These are phyloP conservation scores for Arnoldichthys spilopterus DNA, from an alignment of 2,797 vertebrate genomes.

Conservation along the genomic window DNA sequence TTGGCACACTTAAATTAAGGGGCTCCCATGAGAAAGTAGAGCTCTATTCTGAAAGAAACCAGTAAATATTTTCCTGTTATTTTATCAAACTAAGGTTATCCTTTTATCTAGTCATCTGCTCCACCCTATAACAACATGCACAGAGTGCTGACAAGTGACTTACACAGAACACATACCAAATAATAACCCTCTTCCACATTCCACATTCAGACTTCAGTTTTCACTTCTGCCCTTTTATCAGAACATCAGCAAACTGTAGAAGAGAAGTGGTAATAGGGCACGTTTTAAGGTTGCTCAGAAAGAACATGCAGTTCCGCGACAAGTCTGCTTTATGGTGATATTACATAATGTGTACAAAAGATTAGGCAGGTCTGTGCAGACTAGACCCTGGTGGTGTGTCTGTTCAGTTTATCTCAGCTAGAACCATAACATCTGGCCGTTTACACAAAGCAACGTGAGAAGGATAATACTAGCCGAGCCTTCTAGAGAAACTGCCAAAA, in stretches of 20 bases:
- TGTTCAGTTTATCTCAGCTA: not conserved
- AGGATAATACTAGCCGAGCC: not conserved
- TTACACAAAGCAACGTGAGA: not conserved
- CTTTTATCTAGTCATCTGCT: not conserved
- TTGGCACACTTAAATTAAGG: not conserved
- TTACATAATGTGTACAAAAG: slow-evolving; percentile 35
- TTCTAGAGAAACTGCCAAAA: not conserved
- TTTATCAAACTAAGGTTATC: not conserved
- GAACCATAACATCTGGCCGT: not conserved
- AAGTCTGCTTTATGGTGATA: slow-evolving; percentile 15
- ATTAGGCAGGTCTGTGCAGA: slow-evolving; percentile 20
- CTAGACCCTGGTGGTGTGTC: not conserved
- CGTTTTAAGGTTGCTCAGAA: not conserved
- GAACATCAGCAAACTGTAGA: not conserved
- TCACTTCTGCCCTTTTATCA: not conserved
- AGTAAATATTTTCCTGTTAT: not conserved
- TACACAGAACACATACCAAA: slow-evolving; percentile 6
- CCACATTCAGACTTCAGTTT: not conserved
- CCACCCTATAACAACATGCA: slow-evolving; percentile 6
- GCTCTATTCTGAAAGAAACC: slow-evolving; percentile 12
- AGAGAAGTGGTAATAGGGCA: not conserved
- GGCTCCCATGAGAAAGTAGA: slow-evolving; percentile 7
- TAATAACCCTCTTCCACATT: not conserved
- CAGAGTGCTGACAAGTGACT: not conserved
- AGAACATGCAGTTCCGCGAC: slow-evolving; percentile 8